Percentiles rank a stretch among this genome's conserved stretches.
Evolutionary conservation across 2,113 vertebrate genomes (phyloP).

Genomic region (Coryphaenoides rupestris): DNA sequence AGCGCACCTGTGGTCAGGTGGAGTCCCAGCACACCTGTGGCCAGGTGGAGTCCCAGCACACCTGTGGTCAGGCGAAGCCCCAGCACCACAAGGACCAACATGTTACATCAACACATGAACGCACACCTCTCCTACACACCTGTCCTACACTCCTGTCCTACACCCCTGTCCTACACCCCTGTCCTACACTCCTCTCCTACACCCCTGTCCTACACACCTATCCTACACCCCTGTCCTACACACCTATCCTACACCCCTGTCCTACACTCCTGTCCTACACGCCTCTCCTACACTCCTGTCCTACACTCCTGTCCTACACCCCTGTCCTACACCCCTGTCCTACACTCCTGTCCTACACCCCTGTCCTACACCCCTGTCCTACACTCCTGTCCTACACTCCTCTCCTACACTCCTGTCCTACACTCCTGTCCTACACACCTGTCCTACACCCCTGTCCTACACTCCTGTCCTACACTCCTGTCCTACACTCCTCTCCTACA

Average conservation of each 20-base stretch:
- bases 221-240: too few relatives aligned
- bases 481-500: slow-evolving; percentile 32
- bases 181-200: slow-evolving; percentile 50
- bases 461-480: not conserved
- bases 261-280: slow-evolving; percentile 53
- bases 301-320: slow-evolving; percentile 54
- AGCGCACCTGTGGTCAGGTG: slow-evolving; percentile 70
- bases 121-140: not conserved
- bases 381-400: not conserved
- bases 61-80: too few relatives aligned
- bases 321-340: slow-evolving; percentile 43
- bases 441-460: slow-evolving; percentile 33
- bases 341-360: slow-evolving; percentile 54
- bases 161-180: slow-evolving; percentile 51
- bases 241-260: slow-evolving; percentile 45
- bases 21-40: slow-evolving; percentile 75
- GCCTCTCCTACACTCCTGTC: slow-evolving; percentile 40
- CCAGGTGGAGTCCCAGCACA: too few relatives aligned
- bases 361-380: slow-evolving; percentile 26
- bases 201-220: slow-evolving; percentile 51
- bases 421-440: not conserved
- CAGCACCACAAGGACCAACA: slow-evolving; percentile 76
- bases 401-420: not conserved
- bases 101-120: slow-evolving; percentile 51
- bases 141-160: slow-evolving; percentile 35